Evolutionary conservation across 2,797 vertebrate genomes (phyloP), one percentile per base, ranked within the genome.

Genomic region (Malacoctenus gilli): DNA sequence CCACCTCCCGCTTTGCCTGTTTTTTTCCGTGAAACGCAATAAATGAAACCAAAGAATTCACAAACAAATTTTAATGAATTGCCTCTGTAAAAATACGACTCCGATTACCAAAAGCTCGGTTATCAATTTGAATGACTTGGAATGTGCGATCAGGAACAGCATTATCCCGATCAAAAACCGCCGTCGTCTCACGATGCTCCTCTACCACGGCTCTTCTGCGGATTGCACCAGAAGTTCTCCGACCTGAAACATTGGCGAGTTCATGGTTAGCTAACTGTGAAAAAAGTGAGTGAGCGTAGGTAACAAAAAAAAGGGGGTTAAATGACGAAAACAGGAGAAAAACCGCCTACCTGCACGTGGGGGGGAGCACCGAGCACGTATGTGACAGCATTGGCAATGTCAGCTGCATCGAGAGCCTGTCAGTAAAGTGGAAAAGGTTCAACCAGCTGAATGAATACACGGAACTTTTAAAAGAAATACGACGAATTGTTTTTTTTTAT

Each of bases 141-240:
- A n/a, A n/a, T n/a, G n/a, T n/a, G n/a, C n/a, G n/a, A n/a, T n/a
- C n/a, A n/a, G n/a, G n/a, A n/a, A n/a, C n/a, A n/a, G n/a, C n/a
- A n/a, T n/a, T n/a, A n/a, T n/a, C n/a, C n/a, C n/a, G n/a, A n/a
- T n/a, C n/a, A n/a, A n/a, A n/a, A n/a, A n/a, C n/a, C n/a, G n/a
- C n/a, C n/a, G n/a, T n/a, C n/a, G n/a, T n/a, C n/a, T n/a, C n/a
- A n/a, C n/a, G n/a, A n/a, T n/a, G 31, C 39, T 28, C 1, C 2
- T 2, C 25, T 94, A 95, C 0, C 43, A 76, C 66, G 89, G 42
- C 85, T 95, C 92, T 78, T 95, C 93, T 5, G 92, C 92, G 41
- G 93, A 87, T 68, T 87, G 83, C 89, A 96, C 92, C 87, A 90
- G 91, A 78, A 96, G 77, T 58, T 96, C 94, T 70, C 92, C 94